These are phyloP conservation scores for Corella eumyota DNA, from an alignment of 23 tunicate species.

Conservation along the genomic window DNA sequence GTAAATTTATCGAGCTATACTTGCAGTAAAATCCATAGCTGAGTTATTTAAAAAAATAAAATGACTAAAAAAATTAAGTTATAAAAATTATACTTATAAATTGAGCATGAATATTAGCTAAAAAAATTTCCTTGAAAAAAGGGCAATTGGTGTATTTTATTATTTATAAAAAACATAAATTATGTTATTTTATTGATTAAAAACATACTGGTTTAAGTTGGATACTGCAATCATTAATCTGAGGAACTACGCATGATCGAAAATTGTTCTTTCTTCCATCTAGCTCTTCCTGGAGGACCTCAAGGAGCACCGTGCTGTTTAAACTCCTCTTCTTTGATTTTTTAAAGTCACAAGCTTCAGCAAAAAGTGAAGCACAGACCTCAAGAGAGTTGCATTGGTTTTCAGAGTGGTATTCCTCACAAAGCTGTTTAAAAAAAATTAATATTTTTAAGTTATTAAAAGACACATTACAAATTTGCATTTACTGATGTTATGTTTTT, in stretches of 20 bases:
- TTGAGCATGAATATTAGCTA: too few relatives aligned
- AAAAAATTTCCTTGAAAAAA: too few relatives aligned
- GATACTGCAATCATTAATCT: slow-evolving; percentile 23
- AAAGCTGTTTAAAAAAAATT: slow-evolving; percentile 19
- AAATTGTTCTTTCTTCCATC: slow-evolving; percentile 17
- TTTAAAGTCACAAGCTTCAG: slow-evolving; percentile 51
- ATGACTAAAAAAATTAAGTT: neutral
- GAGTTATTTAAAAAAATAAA: neutral
- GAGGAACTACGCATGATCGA: slow-evolving; percentile 30
- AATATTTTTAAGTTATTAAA: too few relatives aligned
- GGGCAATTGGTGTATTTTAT: too few relatives aligned
- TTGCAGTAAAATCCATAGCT: neutral
- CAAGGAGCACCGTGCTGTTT: slow-evolving; percentile 12
- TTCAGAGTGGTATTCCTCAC: slow-evolving; percentile 59
- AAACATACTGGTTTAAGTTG: slow-evolving; percentile 43
- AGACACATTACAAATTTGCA: too few relatives aligned
- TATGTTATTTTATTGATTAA: too few relatives aligned
- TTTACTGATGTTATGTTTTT: too few relatives aligned
- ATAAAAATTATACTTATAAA: neutral
- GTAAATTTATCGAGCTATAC: neutral
- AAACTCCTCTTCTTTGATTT: slow-evolving; percentile 31
- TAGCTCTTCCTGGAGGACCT: slow-evolving; percentile 20
- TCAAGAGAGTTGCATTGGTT: slow-evolving; percentile 47
- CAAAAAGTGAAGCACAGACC: slow-evolving; percentile 51
- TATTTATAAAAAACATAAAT: too few relatives aligned